A percentile compares a stretch with the other conserved stretches of the same genome.
Evolutionary conservation across 2,888 invertebrate species (phyloP).

Genomic region (Ophion ellenae): DNA sequence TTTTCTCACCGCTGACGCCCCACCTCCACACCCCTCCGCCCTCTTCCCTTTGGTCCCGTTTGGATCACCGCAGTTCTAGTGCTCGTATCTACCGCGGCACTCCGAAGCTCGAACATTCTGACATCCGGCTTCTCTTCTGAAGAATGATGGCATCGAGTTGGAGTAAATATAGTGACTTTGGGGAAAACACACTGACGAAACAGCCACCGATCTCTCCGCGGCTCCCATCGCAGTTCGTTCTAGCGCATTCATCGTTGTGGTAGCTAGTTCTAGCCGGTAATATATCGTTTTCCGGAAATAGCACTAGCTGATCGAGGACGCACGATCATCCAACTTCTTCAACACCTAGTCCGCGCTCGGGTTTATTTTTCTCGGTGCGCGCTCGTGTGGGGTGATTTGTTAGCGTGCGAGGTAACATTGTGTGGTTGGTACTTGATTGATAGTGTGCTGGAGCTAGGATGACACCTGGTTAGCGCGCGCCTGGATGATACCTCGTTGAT

Average conservation of each 20-base stretch:
- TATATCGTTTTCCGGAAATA: constrained; percentile 59
- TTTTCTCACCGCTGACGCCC: constrained; percentile 8
- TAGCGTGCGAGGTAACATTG: too few relatives aligned
- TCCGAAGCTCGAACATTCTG: constrained; percentile 24
- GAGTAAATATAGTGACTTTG: constrained; percentile 69
- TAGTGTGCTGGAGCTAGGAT: too few relatives aligned
- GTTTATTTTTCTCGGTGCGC: background rate
- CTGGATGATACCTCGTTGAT: too few relatives aligned
- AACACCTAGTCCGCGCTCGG: constrained; percentile 41
- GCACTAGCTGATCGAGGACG: constrained; percentile 46
- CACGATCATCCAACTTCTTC: constrained; percentile 33
- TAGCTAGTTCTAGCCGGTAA: constrained; percentile 25
- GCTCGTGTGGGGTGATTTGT: too few relatives aligned
- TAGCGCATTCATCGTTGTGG: too few relatives aligned
- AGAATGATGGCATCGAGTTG: constrained; percentile 42
- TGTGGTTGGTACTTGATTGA: too few relatives aligned
- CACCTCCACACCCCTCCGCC: background rate
- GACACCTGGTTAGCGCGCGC: too few relatives aligned
- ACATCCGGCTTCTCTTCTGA: constrained; percentile 31
- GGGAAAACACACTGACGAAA: constrained; percentile 48
- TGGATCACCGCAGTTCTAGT: constrained; percentile 26
- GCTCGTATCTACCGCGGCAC: constrained; percentile 17
- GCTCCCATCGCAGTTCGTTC: background rate
- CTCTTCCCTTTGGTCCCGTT: constrained; percentile 41
- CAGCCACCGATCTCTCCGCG: background rate